Evolutionary conservation across 2,797 vertebrate species (phyloP).

Genomic region (Melanotaenia trifasciata): DNA sequence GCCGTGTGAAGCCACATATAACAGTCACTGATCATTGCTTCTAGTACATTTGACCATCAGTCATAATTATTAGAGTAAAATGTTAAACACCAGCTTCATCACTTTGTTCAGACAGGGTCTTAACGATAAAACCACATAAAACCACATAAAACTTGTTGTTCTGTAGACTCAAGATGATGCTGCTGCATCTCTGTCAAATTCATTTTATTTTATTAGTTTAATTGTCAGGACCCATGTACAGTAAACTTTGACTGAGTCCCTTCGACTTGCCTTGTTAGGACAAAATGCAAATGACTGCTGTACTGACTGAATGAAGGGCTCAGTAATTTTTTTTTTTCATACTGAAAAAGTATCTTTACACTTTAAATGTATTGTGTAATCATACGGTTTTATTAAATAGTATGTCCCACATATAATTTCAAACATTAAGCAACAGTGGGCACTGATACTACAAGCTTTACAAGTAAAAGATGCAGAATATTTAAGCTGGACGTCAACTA

Average conservation of each 20-base stretch:
- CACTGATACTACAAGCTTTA: background rate
- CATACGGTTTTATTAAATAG: background rate
- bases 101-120: too few species aligned
- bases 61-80: background rate
- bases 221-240: too few species aligned
- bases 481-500: background rate
- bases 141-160: too few species aligned
- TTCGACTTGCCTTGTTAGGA: background rate
- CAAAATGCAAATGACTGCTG: too few species aligned
- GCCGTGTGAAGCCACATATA: background rate
- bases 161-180: background rate
- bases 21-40: background rate
- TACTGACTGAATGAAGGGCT: background rate
- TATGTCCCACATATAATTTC: background rate
- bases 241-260: background rate
- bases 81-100: background rate
- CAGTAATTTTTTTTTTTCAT: background rate
- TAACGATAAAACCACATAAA: too few species aligned
- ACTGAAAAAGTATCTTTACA: background rate
- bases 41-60: background rate
- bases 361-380: background rate
- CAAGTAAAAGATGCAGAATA: conserved; percentile 14
- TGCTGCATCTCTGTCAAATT: background rate
- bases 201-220: too few species aligned
- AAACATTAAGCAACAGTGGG: conserved; percentile 22